These are phyloP conservation scores for Meloidogyne exigua DNA, from an alignment of 1,140 invertebrate species.

Conservation along the genomic window DNA sequence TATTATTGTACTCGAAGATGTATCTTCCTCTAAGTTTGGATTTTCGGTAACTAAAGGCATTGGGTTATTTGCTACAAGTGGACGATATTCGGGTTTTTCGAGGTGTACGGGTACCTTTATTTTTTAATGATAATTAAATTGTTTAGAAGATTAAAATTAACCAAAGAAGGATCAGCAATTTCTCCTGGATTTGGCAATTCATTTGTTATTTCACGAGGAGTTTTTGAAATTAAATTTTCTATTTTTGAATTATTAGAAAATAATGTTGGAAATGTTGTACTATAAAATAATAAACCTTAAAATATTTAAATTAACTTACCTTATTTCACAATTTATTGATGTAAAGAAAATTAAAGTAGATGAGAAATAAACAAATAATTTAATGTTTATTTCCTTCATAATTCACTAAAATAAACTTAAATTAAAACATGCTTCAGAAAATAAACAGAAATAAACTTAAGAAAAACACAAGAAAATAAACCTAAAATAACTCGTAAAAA, in stretches of 20 bases:
- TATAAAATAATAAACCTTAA: neutral
- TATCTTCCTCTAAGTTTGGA: neutral
- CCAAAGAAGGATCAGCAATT: slow-evolving; percentile 26
- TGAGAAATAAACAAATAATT: neutral
- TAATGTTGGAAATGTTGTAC: neutral
- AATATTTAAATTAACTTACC: neutral
- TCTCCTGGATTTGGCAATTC: slow-evolving; percentile 15
- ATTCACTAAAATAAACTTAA: neutral
- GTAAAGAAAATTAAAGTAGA: neutral
- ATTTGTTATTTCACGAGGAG: neutral
- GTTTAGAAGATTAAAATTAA: neutral
- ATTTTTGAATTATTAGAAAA: neutral
- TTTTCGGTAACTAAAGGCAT: slow-evolving; percentile 9
- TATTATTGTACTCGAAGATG: slow-evolving; percentile 14
- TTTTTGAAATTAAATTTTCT: neutral
- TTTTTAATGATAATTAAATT: no score
- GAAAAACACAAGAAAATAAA: no score
- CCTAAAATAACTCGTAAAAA: no score
- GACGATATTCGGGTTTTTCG: slow-evolving; percentile 28
- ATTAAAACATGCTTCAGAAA: no score
- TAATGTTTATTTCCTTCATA: neutral
- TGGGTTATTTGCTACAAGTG: slow-evolving; percentile 4
- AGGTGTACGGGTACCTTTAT: slow-evolving; percentile 11
- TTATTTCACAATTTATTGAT: neutral
- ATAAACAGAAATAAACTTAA: no score